phyloP scores from a whole-genome alignment of 2,797 vertebrate genomes.

The Danio kyathit region DNA sequence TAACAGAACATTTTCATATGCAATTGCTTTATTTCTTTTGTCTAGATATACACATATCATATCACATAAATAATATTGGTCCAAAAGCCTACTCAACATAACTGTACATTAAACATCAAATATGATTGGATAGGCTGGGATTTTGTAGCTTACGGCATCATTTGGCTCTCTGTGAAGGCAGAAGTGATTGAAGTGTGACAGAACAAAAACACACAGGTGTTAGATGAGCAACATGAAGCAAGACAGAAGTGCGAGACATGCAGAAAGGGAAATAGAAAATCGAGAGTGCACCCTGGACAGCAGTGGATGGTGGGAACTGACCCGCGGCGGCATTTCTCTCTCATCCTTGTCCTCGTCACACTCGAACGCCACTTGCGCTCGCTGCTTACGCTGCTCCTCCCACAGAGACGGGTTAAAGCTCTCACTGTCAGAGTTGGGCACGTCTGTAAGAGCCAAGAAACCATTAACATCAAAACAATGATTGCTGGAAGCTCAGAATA shows the following conservation, averaged over 20 bases:
- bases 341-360: conserved; percentile 99
- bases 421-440: conserved; percentile 94
- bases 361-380: conserved; percentile 97
- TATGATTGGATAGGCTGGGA: background rate
- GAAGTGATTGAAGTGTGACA: conserved; percentile 3
- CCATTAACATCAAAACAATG: background rate
- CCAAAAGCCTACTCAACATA: conserved; percentile 5
- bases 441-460: conserved; percentile 66
- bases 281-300: conserved; percentile 20
- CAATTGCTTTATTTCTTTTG: background rate
- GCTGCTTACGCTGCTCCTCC: conserved; percentile 97
- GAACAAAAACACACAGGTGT: background rate
- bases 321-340: conserved; percentile 91
- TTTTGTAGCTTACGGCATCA: background rate
- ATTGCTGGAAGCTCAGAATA: background rate
- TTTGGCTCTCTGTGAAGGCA: background rate
- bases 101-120: background rate
- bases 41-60: too few species aligned
- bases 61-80: too few species aligned
- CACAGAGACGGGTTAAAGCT: conserved; percentile 97
- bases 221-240: background rate
- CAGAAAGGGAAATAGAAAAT: conserved; percentile 16
- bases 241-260: background rate
- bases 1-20: background rate
- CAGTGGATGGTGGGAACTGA: conserved; percentile 72